Conservation (phyloP, 2,113 vertebrate genomes). For the Delphinus delphis region DNA sequence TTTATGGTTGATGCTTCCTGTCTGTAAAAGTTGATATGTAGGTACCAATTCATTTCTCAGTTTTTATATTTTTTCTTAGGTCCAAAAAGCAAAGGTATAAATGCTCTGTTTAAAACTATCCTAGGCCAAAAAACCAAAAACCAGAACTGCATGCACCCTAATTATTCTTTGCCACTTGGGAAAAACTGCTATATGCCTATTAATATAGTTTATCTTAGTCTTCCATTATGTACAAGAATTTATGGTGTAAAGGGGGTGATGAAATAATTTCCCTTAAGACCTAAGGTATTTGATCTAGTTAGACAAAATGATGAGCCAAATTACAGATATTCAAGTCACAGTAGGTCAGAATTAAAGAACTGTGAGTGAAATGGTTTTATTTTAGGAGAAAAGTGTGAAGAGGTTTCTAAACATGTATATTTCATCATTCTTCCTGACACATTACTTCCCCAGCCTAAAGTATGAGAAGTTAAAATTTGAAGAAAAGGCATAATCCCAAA, state of each 20-base stretch:
- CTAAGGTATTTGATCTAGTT: slow-evolving; percentile 61
- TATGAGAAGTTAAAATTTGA: background rate
- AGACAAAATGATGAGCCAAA: slow-evolving; percentile 49
- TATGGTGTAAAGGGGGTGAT: slow-evolving; percentile 63
- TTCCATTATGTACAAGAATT: slow-evolving; percentile 69
- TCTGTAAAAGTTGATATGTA: background rate
- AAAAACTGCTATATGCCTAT: slow-evolving; percentile 21
- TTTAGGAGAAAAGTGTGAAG: slow-evolving; percentile 60
- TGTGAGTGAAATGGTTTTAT: slow-evolving; percentile 56
- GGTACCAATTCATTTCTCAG: background rate
- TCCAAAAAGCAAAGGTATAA: background rate
- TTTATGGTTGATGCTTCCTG: background rate
- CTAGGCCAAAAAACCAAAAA: background rate
- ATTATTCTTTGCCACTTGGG: slow-evolving; percentile 48
- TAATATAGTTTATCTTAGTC: slow-evolving; percentile 48
- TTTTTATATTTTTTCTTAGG: slow-evolving; percentile 3
- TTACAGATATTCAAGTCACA: slow-evolving; percentile 52
- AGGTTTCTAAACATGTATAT: slow-evolving; percentile 54
- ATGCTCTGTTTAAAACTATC: slow-evolving; percentile 32
- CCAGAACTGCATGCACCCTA: slow-evolving; percentile 40
- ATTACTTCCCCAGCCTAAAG: slow-evolving; percentile 27
- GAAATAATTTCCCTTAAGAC: slow-evolving; percentile 70
- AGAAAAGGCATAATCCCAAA: slow-evolving; percentile 41
- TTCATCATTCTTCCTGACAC: slow-evolving; percentile 31
- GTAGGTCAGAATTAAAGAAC: slow-evolving; percentile 60